Evolutionary conservation across 2,888 invertebrate genomes (phyloP).

Genomic region (Dysmachus trigonus): DNA sequence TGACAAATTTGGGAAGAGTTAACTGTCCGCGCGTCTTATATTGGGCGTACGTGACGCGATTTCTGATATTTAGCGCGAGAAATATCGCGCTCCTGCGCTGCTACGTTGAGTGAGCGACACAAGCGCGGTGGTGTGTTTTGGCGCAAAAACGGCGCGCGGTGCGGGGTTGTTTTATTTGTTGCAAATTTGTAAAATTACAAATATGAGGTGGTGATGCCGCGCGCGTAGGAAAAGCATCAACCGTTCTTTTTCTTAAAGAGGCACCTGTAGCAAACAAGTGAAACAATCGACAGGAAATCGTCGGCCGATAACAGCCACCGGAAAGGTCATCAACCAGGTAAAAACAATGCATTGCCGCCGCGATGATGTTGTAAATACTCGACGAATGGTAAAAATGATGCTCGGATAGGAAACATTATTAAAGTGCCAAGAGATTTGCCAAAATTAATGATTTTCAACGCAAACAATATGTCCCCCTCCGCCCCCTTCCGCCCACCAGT

Average conservation of each 20-base stretch:
- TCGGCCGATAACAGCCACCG: neutral
- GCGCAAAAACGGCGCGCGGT: neutral
- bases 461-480: neutral
- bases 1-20: slow-evolving; percentile 35
- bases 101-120: too few relatives aligned
- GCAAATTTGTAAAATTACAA: neutral
- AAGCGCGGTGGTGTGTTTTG: neutral
- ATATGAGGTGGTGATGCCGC: neutral
- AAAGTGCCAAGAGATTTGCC: slow-evolving; percentile 2
- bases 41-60: slow-evolving; percentile 31
- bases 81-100: too few relatives aligned
- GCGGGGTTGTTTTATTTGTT: neutral
- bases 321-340: slow-evolving; percentile 10
- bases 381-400: neutral
- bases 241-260: neutral
- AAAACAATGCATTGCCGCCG: neutral
- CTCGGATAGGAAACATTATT: neutral
- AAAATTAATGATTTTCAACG: slow-evolving; percentile 6
- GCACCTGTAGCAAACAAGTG: neutral
- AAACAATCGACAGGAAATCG: slow-evolving; percentile 10
- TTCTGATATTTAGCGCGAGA: neutral
- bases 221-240: neutral
- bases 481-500: neutral
- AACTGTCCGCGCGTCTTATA: slow-evolving; percentile 4
- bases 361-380: slow-evolving; percentile 6